These are phyloP conservation scores for Otocyon megalotis DNA, from an alignment of 2,113 vertebrate species.

Conservation along the genomic window DNA sequence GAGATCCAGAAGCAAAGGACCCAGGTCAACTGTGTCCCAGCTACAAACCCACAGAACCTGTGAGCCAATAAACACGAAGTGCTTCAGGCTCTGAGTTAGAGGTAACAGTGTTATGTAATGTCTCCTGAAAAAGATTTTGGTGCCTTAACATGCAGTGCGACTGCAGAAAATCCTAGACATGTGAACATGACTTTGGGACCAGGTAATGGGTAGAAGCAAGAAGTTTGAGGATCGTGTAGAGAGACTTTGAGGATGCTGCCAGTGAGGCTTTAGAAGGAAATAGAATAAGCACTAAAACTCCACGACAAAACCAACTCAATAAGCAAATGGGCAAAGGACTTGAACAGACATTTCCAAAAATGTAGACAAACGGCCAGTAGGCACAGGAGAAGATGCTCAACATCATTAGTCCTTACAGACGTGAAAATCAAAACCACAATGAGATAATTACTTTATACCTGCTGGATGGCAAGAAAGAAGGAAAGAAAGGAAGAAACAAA, in stretches of 20 bases:
- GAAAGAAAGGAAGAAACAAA: background rate
- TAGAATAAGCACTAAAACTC: background rate
- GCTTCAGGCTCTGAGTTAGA: background rate
- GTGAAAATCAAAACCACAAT: background rate
- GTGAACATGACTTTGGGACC: background rate
- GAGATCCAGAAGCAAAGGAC: background rate
- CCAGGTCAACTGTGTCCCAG: background rate
- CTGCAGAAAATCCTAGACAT: background rate
- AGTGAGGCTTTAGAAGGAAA: background rate
- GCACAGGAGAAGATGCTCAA: background rate
- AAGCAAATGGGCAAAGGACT: background rate
- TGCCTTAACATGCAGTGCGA: no score
- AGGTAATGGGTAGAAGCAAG: background rate
- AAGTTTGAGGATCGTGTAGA: background rate
- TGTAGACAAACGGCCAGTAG: background rate
- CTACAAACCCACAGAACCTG: background rate
- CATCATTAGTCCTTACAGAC: background rate
- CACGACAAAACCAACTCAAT: background rate
- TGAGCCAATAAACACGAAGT: background rate
- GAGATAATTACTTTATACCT: background rate
- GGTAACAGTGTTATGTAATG: no score
- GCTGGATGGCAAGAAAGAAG: background rate
- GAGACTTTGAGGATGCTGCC: background rate
- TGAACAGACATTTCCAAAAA: background rate
- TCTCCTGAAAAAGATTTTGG: no score